phyloP scores from a whole-genome alignment of 2,888 invertebrate genomes.

The Lycophotia porphyrea region DNA sequence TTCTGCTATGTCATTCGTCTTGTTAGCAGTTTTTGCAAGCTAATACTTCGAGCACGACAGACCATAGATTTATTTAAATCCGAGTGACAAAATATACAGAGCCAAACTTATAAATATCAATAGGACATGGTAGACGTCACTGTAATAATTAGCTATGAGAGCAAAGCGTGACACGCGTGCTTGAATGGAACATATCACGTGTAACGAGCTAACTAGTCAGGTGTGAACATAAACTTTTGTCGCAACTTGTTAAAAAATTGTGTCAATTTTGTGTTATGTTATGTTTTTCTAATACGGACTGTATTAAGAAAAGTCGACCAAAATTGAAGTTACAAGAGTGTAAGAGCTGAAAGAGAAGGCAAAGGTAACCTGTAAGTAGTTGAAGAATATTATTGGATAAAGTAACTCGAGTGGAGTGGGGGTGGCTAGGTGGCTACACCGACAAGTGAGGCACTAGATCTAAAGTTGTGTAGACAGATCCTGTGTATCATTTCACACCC shows the following conservation, averaged over 20 bases:
- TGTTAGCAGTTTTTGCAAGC: neutral
- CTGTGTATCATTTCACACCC: neutral
- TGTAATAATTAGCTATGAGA: neutral
- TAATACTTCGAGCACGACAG: neutral
- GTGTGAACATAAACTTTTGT: neutral
- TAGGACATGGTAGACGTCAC: neutral
- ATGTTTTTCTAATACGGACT: neutral
- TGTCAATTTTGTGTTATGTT: neutral
- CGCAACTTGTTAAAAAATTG: neutral
- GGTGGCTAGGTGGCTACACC: too few species aligned
- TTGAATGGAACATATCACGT: neutral
- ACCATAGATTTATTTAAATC: neutral
- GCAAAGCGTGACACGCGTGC: neutral
- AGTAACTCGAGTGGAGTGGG: neutral
- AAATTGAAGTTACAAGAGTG: neutral
- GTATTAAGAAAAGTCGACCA: too few species aligned
- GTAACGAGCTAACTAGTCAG: neutral
- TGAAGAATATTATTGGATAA: too few species aligned
- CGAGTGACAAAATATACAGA: conserved; percentile 4
- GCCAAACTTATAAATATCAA: neutral
- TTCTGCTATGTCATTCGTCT: neutral
- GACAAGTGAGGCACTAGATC: neutral
- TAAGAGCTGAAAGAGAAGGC: neutral
- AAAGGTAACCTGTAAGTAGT: neutral
- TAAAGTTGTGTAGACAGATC: neutral